Evolutionary conservation across 2,888 invertebrate genomes (phyloP), one percentile per base, ranked within the genome.

Genomic region (Brachyptera putata): DNA sequence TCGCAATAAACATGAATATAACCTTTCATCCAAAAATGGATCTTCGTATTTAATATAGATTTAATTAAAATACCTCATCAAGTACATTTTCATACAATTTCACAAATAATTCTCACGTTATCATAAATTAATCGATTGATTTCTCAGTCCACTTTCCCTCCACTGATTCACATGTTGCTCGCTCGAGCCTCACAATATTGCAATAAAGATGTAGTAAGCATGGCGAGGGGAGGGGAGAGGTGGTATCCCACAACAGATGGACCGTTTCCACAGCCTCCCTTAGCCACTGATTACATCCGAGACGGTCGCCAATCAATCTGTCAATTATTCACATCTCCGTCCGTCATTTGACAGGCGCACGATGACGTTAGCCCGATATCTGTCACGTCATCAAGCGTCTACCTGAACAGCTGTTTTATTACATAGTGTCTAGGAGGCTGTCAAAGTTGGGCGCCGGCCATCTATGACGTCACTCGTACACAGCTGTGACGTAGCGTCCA

Each of bases 141-240:
- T n/a, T n/a, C n/a, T n/a, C n/a, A n/a, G n/a, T n/a, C n/a, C n/a
- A n/a, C n/a, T n/a, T n/a, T n/a, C n/a, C n/a, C n/a, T n/a, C n/a
- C n/a, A n/a, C n/a, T n/a, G n/a, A n/a, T n/a, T n/a, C n/a, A n/a
- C n/a, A n/a, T n/a, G n/a, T n/a, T n/a, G n/a, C n/a, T n/a, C n/a
- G n/a, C n/a, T n/a, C 7, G 7, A 11, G 11, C 34, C 34, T 5
- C 5, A 30, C 34, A 5, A 11, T 11, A 11, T 3, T 39, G 39
- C 39, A 39, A 39, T n/a, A 41, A 41, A 41, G 41, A 41, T 41
- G 41, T 41, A 41, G 41, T 7, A 41, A 41, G 13, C n/a, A 16
- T 13, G 13, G 14, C 37, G 14, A 14, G 37, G 14, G n/a, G n/a
- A n/a, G n/a, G n/a, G n/a, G n/a, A n/a, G n/a, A n/a, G n/a, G n/a